These are phyloP conservation scores for Isurus oxyrinchus DNA, from an alignment of 2,113 vertebrate genomes.

Conservation along the genomic window DNA sequence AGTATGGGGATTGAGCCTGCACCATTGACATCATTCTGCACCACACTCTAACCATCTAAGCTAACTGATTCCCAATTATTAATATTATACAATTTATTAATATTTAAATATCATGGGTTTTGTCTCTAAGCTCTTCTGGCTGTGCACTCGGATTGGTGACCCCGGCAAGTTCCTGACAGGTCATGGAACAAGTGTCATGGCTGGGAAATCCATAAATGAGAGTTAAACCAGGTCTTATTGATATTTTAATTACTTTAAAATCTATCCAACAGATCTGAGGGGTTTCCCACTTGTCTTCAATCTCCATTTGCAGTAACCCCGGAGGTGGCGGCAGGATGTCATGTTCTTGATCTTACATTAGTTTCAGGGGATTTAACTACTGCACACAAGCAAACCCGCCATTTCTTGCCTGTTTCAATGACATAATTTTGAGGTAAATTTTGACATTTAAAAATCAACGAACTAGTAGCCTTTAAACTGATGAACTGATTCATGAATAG, in stretches of 20 bases:
- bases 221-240: background rate
- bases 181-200: too few relatives aligned
- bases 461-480: background rate
- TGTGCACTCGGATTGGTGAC: too few relatives aligned
- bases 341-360: background rate
- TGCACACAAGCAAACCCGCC: background rate
- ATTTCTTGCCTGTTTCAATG: background rate
- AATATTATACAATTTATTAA: too few relatives aligned
- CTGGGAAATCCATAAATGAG: too few relatives aligned
- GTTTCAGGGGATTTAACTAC: background rate
- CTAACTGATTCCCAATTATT: too few relatives aligned
- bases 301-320: background rate
- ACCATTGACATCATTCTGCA: background rate
- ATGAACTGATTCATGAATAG: background rate
- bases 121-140: too few relatives aligned
- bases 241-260: background rate
- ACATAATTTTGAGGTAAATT: background rate
- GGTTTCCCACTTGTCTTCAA: background rate
- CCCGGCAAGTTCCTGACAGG: too few relatives aligned
- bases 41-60: too few relatives aligned
- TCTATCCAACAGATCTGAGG: background rate
- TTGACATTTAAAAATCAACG: background rate
- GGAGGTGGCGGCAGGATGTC: background rate
- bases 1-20: background rate
- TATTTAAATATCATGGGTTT: too few relatives aligned